Evolutionary conservation across 2,888 invertebrate genomes (phyloP), one percentile per base, ranked within the genome.

Genomic region (Ectropis crepuscularia): DNA sequence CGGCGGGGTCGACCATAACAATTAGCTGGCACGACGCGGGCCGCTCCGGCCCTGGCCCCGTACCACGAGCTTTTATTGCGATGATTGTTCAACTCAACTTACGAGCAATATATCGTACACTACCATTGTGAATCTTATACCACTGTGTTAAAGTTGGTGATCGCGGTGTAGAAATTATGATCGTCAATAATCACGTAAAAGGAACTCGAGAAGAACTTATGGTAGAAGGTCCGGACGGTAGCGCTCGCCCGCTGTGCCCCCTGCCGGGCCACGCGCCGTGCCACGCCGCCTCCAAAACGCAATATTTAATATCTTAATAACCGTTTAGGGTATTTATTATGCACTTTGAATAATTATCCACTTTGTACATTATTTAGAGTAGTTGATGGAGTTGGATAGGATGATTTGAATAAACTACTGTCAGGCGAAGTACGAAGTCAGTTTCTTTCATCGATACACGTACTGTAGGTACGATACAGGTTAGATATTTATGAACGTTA

Each of bases 231-330:
- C 61, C 61, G 72, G 58, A 81, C 90, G 82, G 90, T 90, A 90
- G 91, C 89, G 70, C 81, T 80, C 82, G 75, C 90, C 90, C 83
- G 90, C 89, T 86, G 89, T 66, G 88, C 80, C 81, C 84, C 91
- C 91, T 80, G 89, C 76, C 67, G 87, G 65, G 89, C 65, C 81
- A 78, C 83, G 85, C 83, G 83, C 81, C 79, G 46, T 72, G 73
- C 69, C 74, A 73, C 73, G 73, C 69, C 74, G 73, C 78, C 72
- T 75, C 71, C 70, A 71, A 74, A 78, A 76, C 80, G 75, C 74
- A 82, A 88, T 89, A 88, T 89, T 85, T 91, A 90, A 91, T 90
- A 91, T 88, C 91, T 89, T 90, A 90, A 92, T 92, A 90, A 88
- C 86, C 83, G 81, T 84, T 91, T 86, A 86, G 86, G 82, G 86